A percentile compares a stretch with the other conserved stretches of the same genome.
Conservation (phyloP, 2,113 vertebrate genomes). For the Opisthocomus hoazin region DNA sequence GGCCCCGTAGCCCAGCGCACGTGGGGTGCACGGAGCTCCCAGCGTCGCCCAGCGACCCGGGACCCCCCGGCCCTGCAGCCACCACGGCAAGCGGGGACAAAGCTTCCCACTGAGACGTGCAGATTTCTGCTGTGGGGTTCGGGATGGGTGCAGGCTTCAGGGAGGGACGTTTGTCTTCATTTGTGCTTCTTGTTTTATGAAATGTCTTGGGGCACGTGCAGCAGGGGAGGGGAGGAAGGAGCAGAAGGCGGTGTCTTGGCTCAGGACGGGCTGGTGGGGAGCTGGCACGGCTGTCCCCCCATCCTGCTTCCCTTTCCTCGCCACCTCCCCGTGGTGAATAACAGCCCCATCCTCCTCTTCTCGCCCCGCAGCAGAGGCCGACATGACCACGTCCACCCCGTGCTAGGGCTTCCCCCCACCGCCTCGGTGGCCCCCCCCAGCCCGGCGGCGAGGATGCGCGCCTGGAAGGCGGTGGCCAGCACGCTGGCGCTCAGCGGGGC, state of each 20-base stretch:
- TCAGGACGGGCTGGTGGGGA: background rate
- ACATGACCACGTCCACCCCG: background rate
- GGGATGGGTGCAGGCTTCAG: background rate
- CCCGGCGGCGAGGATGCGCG: constrained; percentile 65
- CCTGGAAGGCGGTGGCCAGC: constrained; percentile 67
- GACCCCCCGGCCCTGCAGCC: background rate
- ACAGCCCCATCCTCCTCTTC: background rate
- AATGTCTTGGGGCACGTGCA: rapidly evolving
- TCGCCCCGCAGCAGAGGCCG: background rate
- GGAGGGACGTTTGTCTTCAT: background rate
- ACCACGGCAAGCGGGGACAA: rapidly evolving
- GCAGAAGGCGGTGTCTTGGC: background rate
- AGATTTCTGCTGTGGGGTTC: background rate
- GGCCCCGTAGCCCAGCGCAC: rapidly evolving
- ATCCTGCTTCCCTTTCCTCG: background rate
- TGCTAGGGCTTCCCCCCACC: background rate
- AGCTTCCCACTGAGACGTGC: background rate
- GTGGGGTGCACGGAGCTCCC: background rate
- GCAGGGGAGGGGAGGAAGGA: background rate
- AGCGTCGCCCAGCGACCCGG: background rate
- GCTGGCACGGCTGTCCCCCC: rapidly evolving
- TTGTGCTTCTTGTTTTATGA: background rate
- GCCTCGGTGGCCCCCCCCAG: background rate
- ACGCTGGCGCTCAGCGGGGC: constrained; percentile 71
- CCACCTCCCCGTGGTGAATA: rapidly evolving